Base-by-base conservation (phyloP, 2,797 vertebrate species). In the Aldrovandia affinis region DNA sequence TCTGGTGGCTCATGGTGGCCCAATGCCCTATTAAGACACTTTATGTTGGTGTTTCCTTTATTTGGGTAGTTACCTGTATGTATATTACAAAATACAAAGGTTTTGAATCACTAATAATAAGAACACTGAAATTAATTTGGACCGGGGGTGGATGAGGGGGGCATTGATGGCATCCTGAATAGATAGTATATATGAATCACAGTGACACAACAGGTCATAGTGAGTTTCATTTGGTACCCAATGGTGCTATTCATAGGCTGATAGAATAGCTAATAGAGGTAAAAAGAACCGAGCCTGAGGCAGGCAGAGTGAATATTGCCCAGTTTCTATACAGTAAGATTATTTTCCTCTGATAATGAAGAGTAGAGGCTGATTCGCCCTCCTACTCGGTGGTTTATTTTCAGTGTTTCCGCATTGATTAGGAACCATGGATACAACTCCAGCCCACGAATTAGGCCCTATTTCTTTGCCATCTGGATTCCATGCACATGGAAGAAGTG, bases 361-460 rank as follows among this genome's bases (percentile, higher is more conserved):
- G 30, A 78, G 84, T 54, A 75, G 79, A 83, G 59, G 82, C 79
- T 59, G 79, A 83, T 81, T 82, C 47, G 59, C 42, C 54, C 84
- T 84, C 84, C 84, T 52, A 85, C 82, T 70, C 84, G 54, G 36
- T 61, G 73, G 81, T 83, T 80, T 85, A 82, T 73, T 87, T 85
- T 81, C 84, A 81, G 73, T 75, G 81, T 82, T 85, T n/a, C n/a
- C 42, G 79, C 86, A 83, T 83, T 87, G 81, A 83, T 87, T 84
- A 83, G 84, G 73, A 83, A 70, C 82, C 84, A 83, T 87, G 84
- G 84, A 81, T 87, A 87, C 84, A 83, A 87, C 78, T 59, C 50
- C 68, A 81, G 63, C 33, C 86, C 55, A 57, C 73, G 77, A 85
- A 85, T 85, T 83, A 86, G 59, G 33, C 54, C 82, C 75, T 44